phyloP scores from a whole-genome alignment of 2,888 invertebrate species.

The Pseudococcus viburni region DNA sequence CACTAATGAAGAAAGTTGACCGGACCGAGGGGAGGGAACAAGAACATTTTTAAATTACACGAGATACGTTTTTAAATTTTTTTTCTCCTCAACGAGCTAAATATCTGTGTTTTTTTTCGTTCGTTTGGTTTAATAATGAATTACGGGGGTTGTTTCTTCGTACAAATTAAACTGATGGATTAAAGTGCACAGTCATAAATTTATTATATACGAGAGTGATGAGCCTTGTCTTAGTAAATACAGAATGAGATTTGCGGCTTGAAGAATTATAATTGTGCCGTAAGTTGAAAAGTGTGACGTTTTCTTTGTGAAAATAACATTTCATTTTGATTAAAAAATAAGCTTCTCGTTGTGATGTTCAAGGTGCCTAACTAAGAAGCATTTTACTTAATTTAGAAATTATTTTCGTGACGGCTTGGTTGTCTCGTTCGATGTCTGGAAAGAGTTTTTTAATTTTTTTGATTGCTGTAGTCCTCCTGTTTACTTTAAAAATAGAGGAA shows the following conservation, averaged over 20 bases:
- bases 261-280: constrained; percentile 32
- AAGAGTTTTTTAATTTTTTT: too few relatives aligned
- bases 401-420: neutral
- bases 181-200: constrained; percentile 47
- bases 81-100: neutral
- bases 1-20: constrained; percentile 23
- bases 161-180: constrained; percentile 41
- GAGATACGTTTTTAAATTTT: neutral
- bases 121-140: constrained; percentile 4
- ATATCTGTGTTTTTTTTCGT: neutral
- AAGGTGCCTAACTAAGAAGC: neutral
- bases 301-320: constrained; percentile 22
- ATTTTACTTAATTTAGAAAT: neutral
- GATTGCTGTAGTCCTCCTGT: too few relatives aligned
- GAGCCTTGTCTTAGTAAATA: constrained; percentile 34
- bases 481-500: too few relatives aligned
- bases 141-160: neutral
- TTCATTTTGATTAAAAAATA: constrained; percentile 48
- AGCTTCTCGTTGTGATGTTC: neutral
- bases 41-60: constrained; percentile 6
- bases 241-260: constrained; percentile 36
- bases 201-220: constrained; percentile 36
- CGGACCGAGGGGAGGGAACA: neutral
- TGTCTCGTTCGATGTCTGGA: too few relatives aligned
- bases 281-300: constrained; percentile 35